Evolutionary conservation across 2,113 vertebrate species (phyloP).

Genomic region (Sinocyclocheilus anophthalmus): DNA sequence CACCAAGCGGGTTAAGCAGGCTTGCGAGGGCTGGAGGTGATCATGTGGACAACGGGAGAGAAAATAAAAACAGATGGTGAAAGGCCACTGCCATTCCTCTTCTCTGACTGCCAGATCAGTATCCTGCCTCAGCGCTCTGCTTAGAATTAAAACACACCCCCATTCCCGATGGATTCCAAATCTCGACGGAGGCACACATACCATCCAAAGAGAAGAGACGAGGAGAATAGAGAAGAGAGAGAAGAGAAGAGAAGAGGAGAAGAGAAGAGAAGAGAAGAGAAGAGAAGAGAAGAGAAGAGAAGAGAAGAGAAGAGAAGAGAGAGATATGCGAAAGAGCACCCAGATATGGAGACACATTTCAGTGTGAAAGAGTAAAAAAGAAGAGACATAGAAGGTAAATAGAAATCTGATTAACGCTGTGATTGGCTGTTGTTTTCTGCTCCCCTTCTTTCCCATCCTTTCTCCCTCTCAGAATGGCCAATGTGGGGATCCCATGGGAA

Average conservation of each 20-base stretch:
- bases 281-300: not conserved
- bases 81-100: conserved; percentile 79
- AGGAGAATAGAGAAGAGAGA: not conserved
- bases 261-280: conserved; percentile 6
- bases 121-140: conserved; percentile 75
- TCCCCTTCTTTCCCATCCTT: conserved; percentile 11
- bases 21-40: conserved; percentile 66
- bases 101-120: conserved; percentile 75
- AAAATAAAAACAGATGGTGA: conserved; percentile 64
- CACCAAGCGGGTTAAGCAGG: not conserved
- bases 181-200: conserved; percentile 74
- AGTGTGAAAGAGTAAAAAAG: conserved; percentile 36
- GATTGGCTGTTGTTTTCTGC: conserved; percentile 40
- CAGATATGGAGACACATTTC: conserved; percentile 30
- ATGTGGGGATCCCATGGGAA: conserved; percentile 41
- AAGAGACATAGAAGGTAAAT: conserved; percentile 24
- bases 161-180: conserved; percentile 80
- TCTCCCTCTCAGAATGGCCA: conserved; percentile 9
- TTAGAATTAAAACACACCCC: conserved; percentile 84
- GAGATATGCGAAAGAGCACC: conserved; percentile 3
- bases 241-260: not conserved
- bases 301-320: conserved; percentile 6
- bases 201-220: conserved; percentile 62
- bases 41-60: conserved; percentile 64
- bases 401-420: conserved; percentile 37